phyloP scores from a whole-genome alignment of 1,140 invertebrate genomes.

The Tetramorium alpestre region DNA sequence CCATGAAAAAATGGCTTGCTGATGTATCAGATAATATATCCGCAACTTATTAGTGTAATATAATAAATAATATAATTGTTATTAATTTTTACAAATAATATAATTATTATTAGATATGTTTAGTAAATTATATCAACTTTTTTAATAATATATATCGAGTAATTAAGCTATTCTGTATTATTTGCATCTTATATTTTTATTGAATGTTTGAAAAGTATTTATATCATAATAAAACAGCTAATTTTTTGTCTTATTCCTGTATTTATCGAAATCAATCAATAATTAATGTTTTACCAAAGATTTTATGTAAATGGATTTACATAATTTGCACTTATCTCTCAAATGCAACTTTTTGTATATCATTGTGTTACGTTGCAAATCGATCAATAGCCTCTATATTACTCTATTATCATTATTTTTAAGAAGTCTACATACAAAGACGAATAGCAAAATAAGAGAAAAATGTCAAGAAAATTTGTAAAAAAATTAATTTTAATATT shows the following conservation, averaged over 20 bases:
- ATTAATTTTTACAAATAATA: constrained; percentile 29
- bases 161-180: constrained; percentile 5
- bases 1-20: constrained; percentile 1
- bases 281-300: constrained; percentile 80
- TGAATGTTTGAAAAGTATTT: constrained; percentile 9
- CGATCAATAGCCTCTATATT: constrained; percentile 8
- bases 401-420: constrained; percentile 16
- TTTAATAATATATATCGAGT: background rate
- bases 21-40: constrained; percentile 39
- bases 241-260: constrained; percentile 30
- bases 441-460: background rate
- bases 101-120: constrained; percentile 17
- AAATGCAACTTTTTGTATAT: constrained; percentile 45
- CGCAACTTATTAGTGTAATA: background rate
- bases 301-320: constrained; percentile 80
- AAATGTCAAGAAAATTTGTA: constrained; percentile 20
- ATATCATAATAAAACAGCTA: constrained; percentile 31
- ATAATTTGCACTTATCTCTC: constrained; percentile 45
- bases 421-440: background rate
- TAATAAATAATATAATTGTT: constrained; percentile 19
- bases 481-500: constrained; percentile 17
- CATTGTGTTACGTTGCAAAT: background rate
- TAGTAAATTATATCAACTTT: background rate
- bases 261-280: constrained; percentile 76
- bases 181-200: background rate